These are phyloP conservation scores for Cerceris ruficornis DNA, from an alignment of 2,888 invertebrate species.

Conservation along the genomic window DNA sequence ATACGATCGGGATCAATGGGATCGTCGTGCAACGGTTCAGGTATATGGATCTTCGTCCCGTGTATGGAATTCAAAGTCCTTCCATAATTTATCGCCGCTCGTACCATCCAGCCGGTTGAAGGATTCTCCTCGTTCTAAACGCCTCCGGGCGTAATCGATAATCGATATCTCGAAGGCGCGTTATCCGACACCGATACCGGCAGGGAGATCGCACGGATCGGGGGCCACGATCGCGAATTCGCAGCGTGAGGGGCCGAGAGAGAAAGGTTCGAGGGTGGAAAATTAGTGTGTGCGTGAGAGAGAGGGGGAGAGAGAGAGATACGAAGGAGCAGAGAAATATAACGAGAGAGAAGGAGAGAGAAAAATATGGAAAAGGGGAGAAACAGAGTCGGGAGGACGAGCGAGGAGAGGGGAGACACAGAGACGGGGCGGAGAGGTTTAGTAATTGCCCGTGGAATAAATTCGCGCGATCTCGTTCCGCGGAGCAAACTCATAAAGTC, in stretches of 20 bases:
- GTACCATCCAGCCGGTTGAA: conserved; percentile 47
- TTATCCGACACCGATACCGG: conserved; percentile 48
- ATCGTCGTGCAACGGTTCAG: conserved; percentile 48
- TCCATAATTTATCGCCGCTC: conserved; percentile 64
- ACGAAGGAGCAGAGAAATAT: not conserved
- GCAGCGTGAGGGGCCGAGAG: conserved; percentile 20
- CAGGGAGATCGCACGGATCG: conserved; percentile 27
- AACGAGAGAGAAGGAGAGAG: not conserved
- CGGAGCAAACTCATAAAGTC: conserved; percentile 30
- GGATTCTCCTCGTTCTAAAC: conserved; percentile 61
- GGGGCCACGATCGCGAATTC: conserved; percentile 13
- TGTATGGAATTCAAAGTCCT: conserved; percentile 68
- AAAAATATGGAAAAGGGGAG: not conserved
- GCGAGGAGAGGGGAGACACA: not conserved
- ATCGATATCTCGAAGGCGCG: conserved; percentile 61
- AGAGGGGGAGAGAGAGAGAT: no score
- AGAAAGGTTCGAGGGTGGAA: no score
- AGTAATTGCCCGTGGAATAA: conserved; percentile 49
- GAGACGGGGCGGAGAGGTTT: not conserved
- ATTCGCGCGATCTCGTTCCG: conserved; percentile 35
- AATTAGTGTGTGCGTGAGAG: no score
- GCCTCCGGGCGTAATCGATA: conserved; percentile 64
- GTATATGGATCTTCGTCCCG: conserved; percentile 49
- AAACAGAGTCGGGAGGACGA: no score
- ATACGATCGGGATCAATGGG: conserved; percentile 65